phyloP scores from a whole-genome alignment of 1,140 invertebrate species.

The Coptotermes formosanus region DNA sequence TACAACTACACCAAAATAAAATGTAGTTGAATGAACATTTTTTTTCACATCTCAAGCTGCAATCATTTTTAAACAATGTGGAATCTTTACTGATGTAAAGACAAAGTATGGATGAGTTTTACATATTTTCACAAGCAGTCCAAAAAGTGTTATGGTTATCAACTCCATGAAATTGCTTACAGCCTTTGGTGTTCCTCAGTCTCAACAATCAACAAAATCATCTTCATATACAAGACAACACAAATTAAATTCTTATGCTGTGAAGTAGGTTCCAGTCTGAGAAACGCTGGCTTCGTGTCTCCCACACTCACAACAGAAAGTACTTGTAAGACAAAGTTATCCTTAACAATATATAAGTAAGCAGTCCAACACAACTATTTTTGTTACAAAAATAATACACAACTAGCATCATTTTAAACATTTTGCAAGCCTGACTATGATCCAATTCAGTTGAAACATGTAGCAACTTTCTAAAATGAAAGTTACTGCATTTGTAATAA shows the following conservation, averaged over 20 bases:
- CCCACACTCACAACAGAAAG: neutral
- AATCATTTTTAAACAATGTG: neutral
- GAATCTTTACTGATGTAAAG: too few relatives aligned
- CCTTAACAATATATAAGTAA: too few relatives aligned
- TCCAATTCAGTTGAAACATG: too few relatives aligned
- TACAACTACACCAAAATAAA: neutral
- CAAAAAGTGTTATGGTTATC: neutral
- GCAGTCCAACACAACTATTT: too few relatives aligned
- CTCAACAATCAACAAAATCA: constrained; percentile 10
- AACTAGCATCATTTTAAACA: too few relatives aligned
- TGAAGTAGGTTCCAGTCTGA: neutral
- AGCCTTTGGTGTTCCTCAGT: constrained; percentile 2
- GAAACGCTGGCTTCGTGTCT: neutral
- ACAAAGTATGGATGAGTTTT: too few relatives aligned
- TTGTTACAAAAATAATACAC: too few relatives aligned
- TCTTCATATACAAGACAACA: neutral
- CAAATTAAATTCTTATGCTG: neutral
- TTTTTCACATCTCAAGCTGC: neutral
- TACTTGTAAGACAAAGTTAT: too few relatives aligned
- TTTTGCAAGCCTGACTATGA: too few relatives aligned
- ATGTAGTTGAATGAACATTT: neutral
- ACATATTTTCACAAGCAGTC: too few relatives aligned
- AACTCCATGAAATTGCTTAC: neutral
- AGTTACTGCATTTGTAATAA: too few relatives aligned
- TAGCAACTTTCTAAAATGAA: too few relatives aligned